Evolutionary conservation across 2,888 invertebrate species (phyloP), one percentile per base, ranked within the genome.

Genomic region (Torymus aiolomorphi): DNA sequence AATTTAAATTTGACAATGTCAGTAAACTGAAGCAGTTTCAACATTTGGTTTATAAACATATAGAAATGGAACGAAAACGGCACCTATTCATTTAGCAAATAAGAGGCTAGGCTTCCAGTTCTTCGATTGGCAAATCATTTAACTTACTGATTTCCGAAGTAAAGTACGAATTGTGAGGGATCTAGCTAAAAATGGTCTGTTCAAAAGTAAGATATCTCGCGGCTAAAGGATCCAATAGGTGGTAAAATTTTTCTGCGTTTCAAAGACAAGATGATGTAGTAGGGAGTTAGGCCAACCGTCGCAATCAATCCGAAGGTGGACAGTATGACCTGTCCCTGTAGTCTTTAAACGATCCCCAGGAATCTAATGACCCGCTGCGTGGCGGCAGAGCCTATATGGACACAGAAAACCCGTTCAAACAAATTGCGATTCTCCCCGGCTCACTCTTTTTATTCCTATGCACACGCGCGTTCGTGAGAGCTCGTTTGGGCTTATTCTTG

Each of bases 401-500:
- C 52, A 2, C 52, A n/a, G 52, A 20, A 24, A 62, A 72, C 52
- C 63, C 63, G 63, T 63, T 56, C 42, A 65, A 63, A 63, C 63
- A 73, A 73, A 73, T 73, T 73, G 73, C 73, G 73, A 73, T 56
- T 63, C 73, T 63, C 63, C 62, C 24, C 52, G 12, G 54, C 24
- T 16, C 62, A 14, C n/a, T 62, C 10, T 14, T 14, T 49, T 18
- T 18, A 8, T 49, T 13, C 51, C 67, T 54, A 24, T 56, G 24
- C 13, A n/a, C 31, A 42, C 42, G 13, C 42, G 10, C 31, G n/a
- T 11, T 5, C 31, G 31, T 31, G 31, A 31, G 31, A 31, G 31
- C 62, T 42, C 62, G 42, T 63, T 63, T 63, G 31, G 62, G 42
- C 18, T 63, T 14, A 61, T 71, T 61, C 71, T 52, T 24, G 13